Conservation (phyloP, 2,888 invertebrate genomes). For the Cyclophora punctaria region DNA sequence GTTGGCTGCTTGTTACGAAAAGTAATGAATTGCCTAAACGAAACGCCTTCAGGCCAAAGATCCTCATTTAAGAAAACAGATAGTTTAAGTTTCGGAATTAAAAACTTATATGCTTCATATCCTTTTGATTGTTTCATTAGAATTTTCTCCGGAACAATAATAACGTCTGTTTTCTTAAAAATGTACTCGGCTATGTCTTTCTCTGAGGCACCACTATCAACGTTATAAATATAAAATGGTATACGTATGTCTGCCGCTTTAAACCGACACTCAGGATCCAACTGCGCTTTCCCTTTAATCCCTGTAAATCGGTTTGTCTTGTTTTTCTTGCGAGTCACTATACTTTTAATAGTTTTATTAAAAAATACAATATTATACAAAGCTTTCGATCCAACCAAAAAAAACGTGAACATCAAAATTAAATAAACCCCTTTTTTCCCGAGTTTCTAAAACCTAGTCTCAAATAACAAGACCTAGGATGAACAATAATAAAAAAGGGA, state of each 20-base stretch:
- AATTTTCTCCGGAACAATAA: conserved; percentile 10
- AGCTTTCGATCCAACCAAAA: too few species aligned
- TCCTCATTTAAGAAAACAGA: conserved; percentile 10
- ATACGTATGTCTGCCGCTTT: conserved; percentile 15
- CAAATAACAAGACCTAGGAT: too few species aligned
- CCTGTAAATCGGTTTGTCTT: too few species aligned
- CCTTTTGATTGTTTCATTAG: conserved; percentile 10
- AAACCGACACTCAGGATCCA: conserved; percentile 7
- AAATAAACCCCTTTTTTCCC: too few species aligned
- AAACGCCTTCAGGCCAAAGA: conserved; percentile 19
- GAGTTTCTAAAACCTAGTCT: too few species aligned
- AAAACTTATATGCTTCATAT: conserved; percentile 13
- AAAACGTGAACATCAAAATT: too few species aligned
- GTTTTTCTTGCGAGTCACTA: too few species aligned
- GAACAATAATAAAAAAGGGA: too few species aligned
- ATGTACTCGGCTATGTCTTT: conserved; percentile 14
- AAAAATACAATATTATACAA: too few species aligned
- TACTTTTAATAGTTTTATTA: too few species aligned
- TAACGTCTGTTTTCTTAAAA: conserved; percentile 4
- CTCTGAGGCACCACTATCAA: conserved; percentile 7
- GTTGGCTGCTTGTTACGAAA: too few species aligned
- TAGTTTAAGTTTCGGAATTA: conserved; percentile 14
- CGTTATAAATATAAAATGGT: conserved; percentile 15
- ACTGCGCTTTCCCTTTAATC: not conserved
- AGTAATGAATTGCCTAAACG: conserved; percentile 13